These are phyloP conservation scores for Leptopterna dolabrata DNA, from an alignment of 2,888 invertebrate species.

Conservation along the genomic window DNA sequence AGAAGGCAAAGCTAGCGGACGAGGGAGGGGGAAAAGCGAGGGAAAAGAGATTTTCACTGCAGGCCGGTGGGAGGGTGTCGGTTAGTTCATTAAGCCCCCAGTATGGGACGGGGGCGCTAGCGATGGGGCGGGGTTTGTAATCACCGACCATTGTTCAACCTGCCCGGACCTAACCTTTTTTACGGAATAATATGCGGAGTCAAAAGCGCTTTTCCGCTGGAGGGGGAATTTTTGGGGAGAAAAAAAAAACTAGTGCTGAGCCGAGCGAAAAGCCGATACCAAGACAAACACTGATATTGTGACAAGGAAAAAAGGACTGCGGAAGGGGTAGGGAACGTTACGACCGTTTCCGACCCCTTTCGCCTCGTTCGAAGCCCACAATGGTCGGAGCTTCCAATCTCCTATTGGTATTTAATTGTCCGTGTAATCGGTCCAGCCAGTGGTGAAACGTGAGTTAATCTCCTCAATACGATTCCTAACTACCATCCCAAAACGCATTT, in stretches of 20 bases:
- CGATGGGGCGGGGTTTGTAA: neutral
- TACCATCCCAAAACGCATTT: neutral
- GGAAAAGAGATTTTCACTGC: slow-evolving; percentile 23
- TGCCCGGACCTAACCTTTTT: neutral
- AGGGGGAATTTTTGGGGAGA: neutral
- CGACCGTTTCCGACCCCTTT: neutral
- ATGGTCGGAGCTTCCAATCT: neutral
- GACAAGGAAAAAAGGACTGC: neutral
- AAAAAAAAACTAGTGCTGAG: neutral
- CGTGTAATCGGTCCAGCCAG: neutral
- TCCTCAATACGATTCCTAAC: neutral
- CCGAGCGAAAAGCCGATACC: neutral
- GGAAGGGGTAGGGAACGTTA: neutral
- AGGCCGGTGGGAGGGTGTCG: neutral
- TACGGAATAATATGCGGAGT: slow-evolving; percentile 1
- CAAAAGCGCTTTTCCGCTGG: neutral
- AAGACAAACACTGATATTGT: slow-evolving; percentile 1
- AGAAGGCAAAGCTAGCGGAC: neutral
- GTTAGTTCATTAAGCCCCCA: slow-evolving; percentile 34
- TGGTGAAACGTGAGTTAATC: neutral
- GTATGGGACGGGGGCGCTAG: neutral
- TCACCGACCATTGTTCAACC: slow-evolving; percentile 39
- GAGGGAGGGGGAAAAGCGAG: neutral
- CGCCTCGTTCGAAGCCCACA: neutral
- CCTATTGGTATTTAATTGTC: neutral